phyloP scores from a whole-genome alignment of 1,140 invertebrate genomes.

The Brachionus rubens region DNA sequence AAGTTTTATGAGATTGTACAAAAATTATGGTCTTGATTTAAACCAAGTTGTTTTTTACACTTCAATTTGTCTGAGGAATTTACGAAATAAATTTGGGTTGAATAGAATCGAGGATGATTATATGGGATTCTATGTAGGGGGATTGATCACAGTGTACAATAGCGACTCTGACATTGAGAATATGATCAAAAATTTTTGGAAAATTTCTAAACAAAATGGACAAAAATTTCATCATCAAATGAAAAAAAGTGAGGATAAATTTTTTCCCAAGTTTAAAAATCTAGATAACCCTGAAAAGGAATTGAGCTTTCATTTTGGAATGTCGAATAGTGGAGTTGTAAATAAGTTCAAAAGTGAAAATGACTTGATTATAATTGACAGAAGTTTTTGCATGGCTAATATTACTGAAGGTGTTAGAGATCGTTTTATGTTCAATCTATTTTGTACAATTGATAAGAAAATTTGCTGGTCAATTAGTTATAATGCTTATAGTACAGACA shows the following conservation, averaged over 20 bases:
- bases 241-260: not conserved
- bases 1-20: not conserved
- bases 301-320: too few species aligned
- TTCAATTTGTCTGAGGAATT: not conserved
- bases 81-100: not conserved
- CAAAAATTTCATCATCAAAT: not conserved
- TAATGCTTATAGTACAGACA: too few species aligned
- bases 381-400: too few species aligned
- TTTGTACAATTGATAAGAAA: too few species aligned
- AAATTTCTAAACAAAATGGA: not conserved
- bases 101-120: not conserved
- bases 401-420: too few species aligned
- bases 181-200: conserved; percentile 1
- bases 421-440: too few species aligned
- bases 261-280: not conserved
- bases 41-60: not conserved
- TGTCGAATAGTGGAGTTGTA: too few species aligned
- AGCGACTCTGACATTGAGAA: not conserved
- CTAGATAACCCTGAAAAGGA: too few species aligned
- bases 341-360: too few species aligned
- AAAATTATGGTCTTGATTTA: not conserved
- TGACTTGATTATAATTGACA: too few species aligned
- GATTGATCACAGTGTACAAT: not conserved
- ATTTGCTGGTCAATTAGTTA: too few species aligned
- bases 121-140: not conserved